Conservation (phyloP, 2,888 invertebrate genomes). For the Eupithecia subumbrata region DNA sequence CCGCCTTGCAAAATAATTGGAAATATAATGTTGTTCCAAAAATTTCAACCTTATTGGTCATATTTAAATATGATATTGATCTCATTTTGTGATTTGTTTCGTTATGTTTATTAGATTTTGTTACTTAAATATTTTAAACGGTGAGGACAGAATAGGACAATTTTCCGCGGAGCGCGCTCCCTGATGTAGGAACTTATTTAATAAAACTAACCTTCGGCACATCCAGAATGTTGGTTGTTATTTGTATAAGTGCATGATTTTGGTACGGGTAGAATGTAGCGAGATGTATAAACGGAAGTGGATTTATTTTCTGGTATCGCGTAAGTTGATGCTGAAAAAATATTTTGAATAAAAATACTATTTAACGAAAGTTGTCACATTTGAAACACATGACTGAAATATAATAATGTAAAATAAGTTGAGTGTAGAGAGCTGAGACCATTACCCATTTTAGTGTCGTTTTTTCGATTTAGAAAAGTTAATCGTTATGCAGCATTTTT, state of each 20-base stretch:
- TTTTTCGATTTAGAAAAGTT: constrained; percentile 61
- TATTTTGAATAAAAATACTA: constrained; percentile 29
- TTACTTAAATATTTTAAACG: no score
- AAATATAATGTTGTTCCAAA: no score
- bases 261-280: constrained; percentile 53
- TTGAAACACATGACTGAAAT: background rate
- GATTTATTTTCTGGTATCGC: constrained; percentile 45
- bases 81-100: no score
- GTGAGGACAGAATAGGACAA: no score
- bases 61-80: no score
- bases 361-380: background rate
- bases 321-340: constrained; percentile 49
- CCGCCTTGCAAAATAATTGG: no score
- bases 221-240: constrained; percentile 18
- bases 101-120: no score
- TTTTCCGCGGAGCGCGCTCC: no score
- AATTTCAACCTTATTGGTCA: no score
- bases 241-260: constrained; percentile 32
- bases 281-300: constrained; percentile 56
- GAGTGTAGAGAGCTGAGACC: background rate
- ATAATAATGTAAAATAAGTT: background rate
- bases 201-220: constrained; percentile 28
- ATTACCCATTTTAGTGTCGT: constrained; percentile 17
- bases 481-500: constrained; percentile 62
- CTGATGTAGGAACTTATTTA: no score